Conservation (phyloP, 2,797 vertebrate genomes). For the Alauda arvensis region DNA sequence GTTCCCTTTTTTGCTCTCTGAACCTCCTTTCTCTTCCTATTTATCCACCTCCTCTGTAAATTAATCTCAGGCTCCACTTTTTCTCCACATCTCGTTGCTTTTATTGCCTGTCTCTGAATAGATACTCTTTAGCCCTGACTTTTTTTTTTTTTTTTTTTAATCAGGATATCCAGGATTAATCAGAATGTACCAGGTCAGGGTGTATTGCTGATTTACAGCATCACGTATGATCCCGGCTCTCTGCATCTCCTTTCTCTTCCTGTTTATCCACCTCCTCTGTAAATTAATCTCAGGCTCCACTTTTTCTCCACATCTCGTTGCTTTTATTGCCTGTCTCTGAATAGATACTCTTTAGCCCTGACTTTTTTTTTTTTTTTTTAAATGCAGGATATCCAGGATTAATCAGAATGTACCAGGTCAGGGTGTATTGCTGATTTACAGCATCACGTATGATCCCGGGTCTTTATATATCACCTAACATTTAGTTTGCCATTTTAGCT, state of each 20-base stretch:
- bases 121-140: neutral
- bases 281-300: neutral
- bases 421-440: neutral
- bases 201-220: neutral
- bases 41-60: neutral
- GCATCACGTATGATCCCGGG: accelerated
- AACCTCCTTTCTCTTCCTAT: neutral
- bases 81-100: neutral
- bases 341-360: neutral
- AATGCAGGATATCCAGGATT: neutral
- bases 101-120: neutral
- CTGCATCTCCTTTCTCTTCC: neutral
- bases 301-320: neutral
- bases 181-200: neutral
- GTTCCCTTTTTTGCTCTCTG: neutral
- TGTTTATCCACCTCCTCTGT: neutral
- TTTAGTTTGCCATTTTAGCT: constrained; percentile 26
- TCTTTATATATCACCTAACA: neutral
- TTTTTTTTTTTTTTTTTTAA: neutral
- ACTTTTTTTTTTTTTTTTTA: neutral
- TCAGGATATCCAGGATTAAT: neutral
- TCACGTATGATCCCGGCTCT: accelerated
- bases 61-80: neutral
- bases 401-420: constrained; percentile 6
- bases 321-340: neutral